Conservation (phyloP, 2,797 vertebrate genomes). For the Morelia viridis region DNA sequence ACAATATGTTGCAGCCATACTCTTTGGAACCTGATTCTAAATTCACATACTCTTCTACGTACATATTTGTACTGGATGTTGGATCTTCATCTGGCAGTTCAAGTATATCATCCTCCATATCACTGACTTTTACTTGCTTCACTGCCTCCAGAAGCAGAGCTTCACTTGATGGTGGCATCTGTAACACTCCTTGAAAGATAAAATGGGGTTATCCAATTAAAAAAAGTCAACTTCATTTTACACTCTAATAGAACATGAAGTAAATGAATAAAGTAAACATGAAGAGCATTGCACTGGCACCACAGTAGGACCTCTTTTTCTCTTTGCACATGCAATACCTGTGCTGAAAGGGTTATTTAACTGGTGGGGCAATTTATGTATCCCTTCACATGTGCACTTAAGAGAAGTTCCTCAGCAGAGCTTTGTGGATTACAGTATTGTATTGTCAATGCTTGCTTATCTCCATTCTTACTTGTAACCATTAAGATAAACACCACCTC, state of each 20-base stretch:
- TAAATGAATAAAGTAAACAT: background rate
- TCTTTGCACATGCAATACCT: background rate
- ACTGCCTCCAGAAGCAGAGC: conserved; percentile 91
- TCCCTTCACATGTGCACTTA: background rate
- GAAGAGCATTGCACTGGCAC: background rate
- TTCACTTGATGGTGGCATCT: conserved; percentile 82
- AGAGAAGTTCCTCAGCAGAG: background rate
- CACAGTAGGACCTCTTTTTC: background rate
- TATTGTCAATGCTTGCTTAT: background rate
- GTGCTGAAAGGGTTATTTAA: background rate
- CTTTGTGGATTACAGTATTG: background rate
- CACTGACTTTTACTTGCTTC: conserved; percentile 95
- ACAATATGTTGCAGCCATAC: background rate
- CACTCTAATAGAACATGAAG: background rate
- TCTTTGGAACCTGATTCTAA: background rate
- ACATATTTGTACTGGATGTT: conserved; percentile 70
- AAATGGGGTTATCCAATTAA: conserved; percentile 30
- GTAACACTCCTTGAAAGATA: conserved; percentile 81
- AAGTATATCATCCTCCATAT: conserved; percentile 91
- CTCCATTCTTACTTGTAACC: background rate
- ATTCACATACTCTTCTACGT: conserved; percentile 54
- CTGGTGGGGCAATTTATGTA: background rate
- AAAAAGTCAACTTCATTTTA: conserved; percentile 6
- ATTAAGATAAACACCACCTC: background rate
- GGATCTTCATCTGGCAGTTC: conserved; percentile 91